Percentiles rank a stretch among this genome's conserved stretches.
Evolutionary conservation across 2,113 vertebrate species (phyloP).

Genomic region (Murina feae): DNA sequence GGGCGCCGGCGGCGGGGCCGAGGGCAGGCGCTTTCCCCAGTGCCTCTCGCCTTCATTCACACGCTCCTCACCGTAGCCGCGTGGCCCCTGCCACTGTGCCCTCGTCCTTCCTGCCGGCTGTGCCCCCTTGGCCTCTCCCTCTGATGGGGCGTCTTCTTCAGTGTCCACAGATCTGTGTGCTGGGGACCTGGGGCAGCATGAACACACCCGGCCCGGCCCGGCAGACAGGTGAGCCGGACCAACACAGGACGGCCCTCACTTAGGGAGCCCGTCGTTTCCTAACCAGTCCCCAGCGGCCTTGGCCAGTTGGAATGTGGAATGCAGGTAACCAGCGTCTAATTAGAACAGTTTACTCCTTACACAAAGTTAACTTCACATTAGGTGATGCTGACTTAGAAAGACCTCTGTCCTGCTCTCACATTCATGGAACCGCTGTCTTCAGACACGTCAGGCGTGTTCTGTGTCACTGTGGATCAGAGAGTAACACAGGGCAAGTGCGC

Average conservation of each 20-base stretch:
- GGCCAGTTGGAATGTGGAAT: neutral
- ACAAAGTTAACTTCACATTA: neutral
- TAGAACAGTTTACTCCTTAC: neutral
- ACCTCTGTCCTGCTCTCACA: too few species aligned
- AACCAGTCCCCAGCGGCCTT: neutral
- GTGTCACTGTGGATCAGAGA: too few species aligned
- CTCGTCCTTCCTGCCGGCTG: neutral
- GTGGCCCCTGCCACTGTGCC: neutral
- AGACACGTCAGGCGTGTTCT: too few species aligned
- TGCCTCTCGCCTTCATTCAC: neutral
- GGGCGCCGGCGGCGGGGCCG: neutral
- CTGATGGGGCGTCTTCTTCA: rapidly evolving
- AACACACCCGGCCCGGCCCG: rapidly evolving
- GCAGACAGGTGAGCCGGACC: rapidly evolving
- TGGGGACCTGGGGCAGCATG: too few species aligned
- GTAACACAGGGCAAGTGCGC: rapidly evolving
- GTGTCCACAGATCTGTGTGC: neutral
- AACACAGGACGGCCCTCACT: neutral
- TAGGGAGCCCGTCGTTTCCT: neutral
- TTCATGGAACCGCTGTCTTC: too few species aligned
- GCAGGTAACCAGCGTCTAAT: too few species aligned
- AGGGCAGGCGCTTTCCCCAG: neutral
- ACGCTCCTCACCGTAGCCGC: neutral
- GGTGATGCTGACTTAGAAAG: neutral
- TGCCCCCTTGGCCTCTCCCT: neutral